These are phyloP conservation scores for Megalonaias nervosa DNA, from an alignment of 1,140 invertebrate species.

Conservation along the genomic window DNA sequence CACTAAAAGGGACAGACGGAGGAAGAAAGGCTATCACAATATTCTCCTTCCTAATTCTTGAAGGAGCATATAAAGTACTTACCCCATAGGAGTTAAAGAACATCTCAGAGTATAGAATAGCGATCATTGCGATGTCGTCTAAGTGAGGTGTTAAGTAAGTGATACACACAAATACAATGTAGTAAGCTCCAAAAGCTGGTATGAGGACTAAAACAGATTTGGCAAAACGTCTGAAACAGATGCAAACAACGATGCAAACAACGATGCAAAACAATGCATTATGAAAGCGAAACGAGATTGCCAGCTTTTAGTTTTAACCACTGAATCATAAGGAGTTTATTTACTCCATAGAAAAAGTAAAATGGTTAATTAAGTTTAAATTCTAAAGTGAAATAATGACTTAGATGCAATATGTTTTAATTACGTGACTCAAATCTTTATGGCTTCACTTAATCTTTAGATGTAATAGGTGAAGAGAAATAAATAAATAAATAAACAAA, in stretches of 20 bases:
- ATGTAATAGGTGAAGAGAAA: neutral
- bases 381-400: neutral
- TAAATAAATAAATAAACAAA: neutral
- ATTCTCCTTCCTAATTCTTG: too few relatives aligned
- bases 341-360: neutral
- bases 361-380: neutral
- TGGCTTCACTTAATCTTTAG: neutral
- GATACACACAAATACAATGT: slow-evolving; percentile 75
- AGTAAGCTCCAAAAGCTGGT: slow-evolving; percentile 85
- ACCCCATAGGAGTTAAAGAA: slow-evolving; percentile 86
- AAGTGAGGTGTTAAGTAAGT: slow-evolving; percentile 73
- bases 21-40: too few relatives aligned
- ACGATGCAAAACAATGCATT: too few relatives aligned
- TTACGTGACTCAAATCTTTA: too few relatives aligned
- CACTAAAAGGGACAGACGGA: too few relatives aligned
- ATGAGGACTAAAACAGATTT: slow-evolving; percentile 84
- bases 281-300: neutral
- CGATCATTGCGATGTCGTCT: slow-evolving; percentile 72
- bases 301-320: neutral
- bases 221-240: slow-evolving; percentile 73
- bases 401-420: neutral
- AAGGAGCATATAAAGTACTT: slow-evolving; percentile 34
- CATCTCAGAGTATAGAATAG: slow-evolving; percentile 79
- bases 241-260: too few relatives aligned
- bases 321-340: neutral